These are phyloP conservation scores for Oscheius sp. DNA, from an alignment of 1,140 invertebrate genomes.

Conservation along the genomic window DNA sequence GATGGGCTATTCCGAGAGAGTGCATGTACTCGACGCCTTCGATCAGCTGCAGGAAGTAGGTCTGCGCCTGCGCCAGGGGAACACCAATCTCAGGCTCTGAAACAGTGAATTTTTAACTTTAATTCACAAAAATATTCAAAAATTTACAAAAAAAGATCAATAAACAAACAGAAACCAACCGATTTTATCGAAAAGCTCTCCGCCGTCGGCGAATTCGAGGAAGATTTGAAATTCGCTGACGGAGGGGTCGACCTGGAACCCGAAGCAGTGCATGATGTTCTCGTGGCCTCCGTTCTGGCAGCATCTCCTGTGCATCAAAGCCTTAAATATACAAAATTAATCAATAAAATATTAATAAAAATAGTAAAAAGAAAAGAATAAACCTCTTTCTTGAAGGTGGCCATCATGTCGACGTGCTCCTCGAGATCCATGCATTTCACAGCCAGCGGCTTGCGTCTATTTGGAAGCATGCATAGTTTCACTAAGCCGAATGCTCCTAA, in stretches of 20 bases:
- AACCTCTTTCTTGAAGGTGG: slow-evolving; percentile 11
- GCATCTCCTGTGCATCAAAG: neutral
- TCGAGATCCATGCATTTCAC: slow-evolving; percentile 11
- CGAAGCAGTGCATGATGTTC: neutral
- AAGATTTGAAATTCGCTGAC: slow-evolving; percentile 8
- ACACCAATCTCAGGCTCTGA: slow-evolving; percentile 33
- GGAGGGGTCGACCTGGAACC: neutral
- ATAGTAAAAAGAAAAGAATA: neutral
- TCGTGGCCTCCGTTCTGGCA: neutral
- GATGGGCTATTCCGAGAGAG: slow-evolving; percentile 7
- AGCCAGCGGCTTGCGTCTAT: neutral
- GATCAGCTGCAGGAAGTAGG: slow-evolving; percentile 28
- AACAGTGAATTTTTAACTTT: neutral
- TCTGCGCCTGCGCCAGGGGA: slow-evolving; percentile 6
- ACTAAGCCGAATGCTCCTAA: slow-evolving; percentile 6
- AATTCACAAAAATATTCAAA: too few species aligned
- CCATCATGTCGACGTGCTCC: neutral
- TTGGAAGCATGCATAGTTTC: neutral
- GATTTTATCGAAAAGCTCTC: slow-evolving; percentile 38
- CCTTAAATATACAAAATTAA: neutral
- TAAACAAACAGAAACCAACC: neutral
- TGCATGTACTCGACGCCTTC: slow-evolving; percentile 24
- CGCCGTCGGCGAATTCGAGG: slow-evolving; percentile 35
- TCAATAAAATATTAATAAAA: neutral
- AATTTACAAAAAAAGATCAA: neutral